A percentile compares a stretch with the other conserved stretches of the same genome.
These are phyloP conservation scores for Drosophila vallismaia DNA, from an alignment of 2,888 invertebrate species.

Conservation along the genomic window DNA sequence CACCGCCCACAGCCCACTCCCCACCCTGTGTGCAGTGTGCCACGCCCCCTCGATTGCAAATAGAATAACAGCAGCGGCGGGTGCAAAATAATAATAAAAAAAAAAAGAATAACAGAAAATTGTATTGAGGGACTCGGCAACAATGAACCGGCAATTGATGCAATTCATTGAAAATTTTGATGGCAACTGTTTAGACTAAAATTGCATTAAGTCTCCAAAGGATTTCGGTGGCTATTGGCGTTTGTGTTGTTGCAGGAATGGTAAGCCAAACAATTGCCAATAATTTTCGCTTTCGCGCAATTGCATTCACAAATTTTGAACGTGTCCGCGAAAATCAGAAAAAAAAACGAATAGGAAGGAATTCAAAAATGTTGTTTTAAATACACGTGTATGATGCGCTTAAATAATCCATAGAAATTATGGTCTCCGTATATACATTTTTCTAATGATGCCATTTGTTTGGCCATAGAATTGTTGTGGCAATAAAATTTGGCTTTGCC, in stretches of 20 bases:
- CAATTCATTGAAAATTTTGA: slow-evolving; percentile 77
- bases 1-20: slow-evolving; percentile 3
- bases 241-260: slow-evolving; percentile 17
- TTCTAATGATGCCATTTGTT: slow-evolving; percentile 80
- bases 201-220: slow-evolving; percentile 69
- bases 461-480: slow-evolving; percentile 66
- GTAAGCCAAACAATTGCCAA: slow-evolving; percentile 80
- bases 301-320: slow-evolving; percentile 69
- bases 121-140: slow-evolving; percentile 36
- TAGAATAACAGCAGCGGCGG: slow-evolving; percentile 32
- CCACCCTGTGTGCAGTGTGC: slow-evolving; percentile 45
- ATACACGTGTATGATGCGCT: slow-evolving; percentile 31
- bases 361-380: slow-evolving; percentile 41
- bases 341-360: background rate
- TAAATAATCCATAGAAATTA: slow-evolving; percentile 41
- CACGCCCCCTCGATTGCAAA: slow-evolving; percentile 43
- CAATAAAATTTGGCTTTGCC: slow-evolving; percentile 79
- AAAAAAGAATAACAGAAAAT: background rate
- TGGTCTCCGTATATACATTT: slow-evolving; percentile 57
- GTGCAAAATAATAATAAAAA: slow-evolving; percentile 10
- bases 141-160: slow-evolving; percentile 78
- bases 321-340: slow-evolving; percentile 51
- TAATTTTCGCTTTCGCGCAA: slow-evolving; percentile 76
- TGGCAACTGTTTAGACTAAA: slow-evolving; percentile 77
- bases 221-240: slow-evolving; percentile 46